Percentiles rank a stretch among this genome's conserved stretches.
These are phyloP conservation scores for Aethina tumida DNA, from an alignment of 1,140 invertebrate genomes.

Conservation along the genomic window DNA sequence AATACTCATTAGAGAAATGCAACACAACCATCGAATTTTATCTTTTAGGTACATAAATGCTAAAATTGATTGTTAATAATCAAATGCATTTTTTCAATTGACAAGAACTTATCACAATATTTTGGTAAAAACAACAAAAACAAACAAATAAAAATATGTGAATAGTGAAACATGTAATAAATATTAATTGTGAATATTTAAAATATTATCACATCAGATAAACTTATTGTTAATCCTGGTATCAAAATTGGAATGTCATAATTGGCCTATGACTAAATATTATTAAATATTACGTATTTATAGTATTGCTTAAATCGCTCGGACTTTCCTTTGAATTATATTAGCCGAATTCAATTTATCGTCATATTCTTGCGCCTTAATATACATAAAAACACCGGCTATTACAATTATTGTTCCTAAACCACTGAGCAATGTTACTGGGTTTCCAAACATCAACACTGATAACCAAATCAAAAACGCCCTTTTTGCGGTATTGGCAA, in stretches of 20 bases:
- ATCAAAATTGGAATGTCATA: too few relatives aligned
- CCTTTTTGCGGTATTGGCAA: constrained; percentile 77
- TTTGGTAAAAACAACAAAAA: background rate
- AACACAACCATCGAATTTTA: too few relatives aligned
- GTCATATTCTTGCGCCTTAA: constrained; percentile 56
- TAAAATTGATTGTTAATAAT: too few relatives aligned
- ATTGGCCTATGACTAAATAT: too few relatives aligned
- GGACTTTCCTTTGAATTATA: constrained; percentile 32
- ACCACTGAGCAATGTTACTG: constrained; percentile 65
- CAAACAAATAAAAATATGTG: too few relatives aligned
- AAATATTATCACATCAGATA: too few relatives aligned
- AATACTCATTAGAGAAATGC: too few relatives aligned
- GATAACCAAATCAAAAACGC: constrained; percentile 78
- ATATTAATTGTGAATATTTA: too few relatives aligned
- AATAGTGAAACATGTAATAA: too few relatives aligned
- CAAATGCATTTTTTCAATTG: constrained; percentile 9
- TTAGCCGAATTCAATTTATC: constrained; percentile 28
- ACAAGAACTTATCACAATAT: constrained; percentile 14
- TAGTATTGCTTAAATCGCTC: constrained; percentile 31
- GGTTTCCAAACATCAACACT: constrained; percentile 69
- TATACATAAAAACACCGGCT: constrained; percentile 68
- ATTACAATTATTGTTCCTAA: constrained; percentile 68
- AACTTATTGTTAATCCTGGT: too few relatives aligned
- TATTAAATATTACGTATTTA: too few relatives aligned
- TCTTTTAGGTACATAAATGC: too few relatives aligned